phyloP scores from a whole-genome alignment of 2,113 vertebrate species.

The Benitochromis conjunctus region DNA sequence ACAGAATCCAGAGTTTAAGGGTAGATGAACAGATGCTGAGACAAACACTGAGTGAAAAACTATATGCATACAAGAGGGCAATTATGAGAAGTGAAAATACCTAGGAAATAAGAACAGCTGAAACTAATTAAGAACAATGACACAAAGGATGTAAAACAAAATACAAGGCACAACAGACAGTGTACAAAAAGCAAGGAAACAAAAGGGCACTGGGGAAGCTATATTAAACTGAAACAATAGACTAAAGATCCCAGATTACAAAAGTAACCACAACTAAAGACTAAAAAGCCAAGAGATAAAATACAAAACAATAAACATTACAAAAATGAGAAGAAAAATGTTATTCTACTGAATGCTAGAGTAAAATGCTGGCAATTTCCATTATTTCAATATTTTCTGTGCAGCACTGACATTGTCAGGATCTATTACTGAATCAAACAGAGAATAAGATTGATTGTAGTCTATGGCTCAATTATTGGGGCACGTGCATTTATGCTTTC shows the following conservation, averaged over 20 bases:
- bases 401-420: background rate
- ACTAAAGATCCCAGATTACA: background rate
- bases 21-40: background rate
- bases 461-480: background rate
- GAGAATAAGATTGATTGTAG: background rate
- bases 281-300: background rate
- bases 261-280: background rate
- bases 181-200: background rate
- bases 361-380: background rate
- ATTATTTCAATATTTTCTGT: background rate
- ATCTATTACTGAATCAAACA: background rate
- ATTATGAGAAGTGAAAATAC: background rate
- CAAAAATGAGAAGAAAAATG: background rate
- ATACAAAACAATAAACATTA: background rate
- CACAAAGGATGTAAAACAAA: background rate
- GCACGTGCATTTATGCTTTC: background rate
- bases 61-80: background rate
- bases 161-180: background rate
- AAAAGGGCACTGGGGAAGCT: background rate
- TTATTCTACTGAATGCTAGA: background rate
- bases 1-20: background rate
- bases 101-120: background rate
- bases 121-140: background rate
- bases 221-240: background rate
- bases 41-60: background rate